Evolutionary conservation across 2,888 invertebrate species (phyloP).

Genomic region (Drosophila anceps): DNA sequence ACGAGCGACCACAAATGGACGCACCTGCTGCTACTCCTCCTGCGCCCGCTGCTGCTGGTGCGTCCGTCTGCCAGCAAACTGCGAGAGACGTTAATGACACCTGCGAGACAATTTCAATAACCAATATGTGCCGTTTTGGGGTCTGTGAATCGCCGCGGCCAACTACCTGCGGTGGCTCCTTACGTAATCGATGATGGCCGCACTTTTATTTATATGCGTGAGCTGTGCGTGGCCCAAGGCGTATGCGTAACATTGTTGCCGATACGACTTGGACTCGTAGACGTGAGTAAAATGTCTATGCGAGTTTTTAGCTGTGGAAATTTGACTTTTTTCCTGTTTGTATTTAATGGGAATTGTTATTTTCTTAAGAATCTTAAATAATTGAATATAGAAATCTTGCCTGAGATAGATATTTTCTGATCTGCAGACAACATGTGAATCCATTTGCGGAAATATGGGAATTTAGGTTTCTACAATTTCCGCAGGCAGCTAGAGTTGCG

Average conservation of each 20-base stretch:
- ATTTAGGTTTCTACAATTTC: too few species aligned
- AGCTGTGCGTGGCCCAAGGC: neutral
- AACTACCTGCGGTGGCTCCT: slow-evolving; percentile 39
- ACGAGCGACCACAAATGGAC: slow-evolving; percentile 64
- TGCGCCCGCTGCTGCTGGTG: neutral
- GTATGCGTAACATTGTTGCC: neutral
- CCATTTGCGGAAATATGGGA: too few species aligned
- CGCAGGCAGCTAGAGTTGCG: too few species aligned
- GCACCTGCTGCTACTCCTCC: slow-evolving; percentile 62
- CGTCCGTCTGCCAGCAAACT: slow-evolving; percentile 41
- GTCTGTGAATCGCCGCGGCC: slow-evolving; percentile 34
- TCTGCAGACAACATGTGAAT: too few species aligned
- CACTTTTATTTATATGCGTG: slow-evolving; percentile 25
- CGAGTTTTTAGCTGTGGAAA: neutral
- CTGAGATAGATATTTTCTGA: neutral
- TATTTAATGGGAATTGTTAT: too few species aligned
- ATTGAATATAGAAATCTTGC: neutral
- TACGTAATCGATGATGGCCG: slow-evolving; percentile 60
- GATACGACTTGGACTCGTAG: neutral
- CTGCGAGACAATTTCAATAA: slow-evolving; percentile 82
- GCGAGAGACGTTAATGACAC: slow-evolving; percentile 78
- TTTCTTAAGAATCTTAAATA: too few species aligned
- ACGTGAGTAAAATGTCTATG: neutral
- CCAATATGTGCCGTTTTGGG: slow-evolving; percentile 72
- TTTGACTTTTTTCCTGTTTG: neutral